A percentile compares a stretch with the other conserved stretches of the same genome.
Conservation (phyloP, 2,113 vertebrate genomes). For the Crocuta crocuta region DNA sequence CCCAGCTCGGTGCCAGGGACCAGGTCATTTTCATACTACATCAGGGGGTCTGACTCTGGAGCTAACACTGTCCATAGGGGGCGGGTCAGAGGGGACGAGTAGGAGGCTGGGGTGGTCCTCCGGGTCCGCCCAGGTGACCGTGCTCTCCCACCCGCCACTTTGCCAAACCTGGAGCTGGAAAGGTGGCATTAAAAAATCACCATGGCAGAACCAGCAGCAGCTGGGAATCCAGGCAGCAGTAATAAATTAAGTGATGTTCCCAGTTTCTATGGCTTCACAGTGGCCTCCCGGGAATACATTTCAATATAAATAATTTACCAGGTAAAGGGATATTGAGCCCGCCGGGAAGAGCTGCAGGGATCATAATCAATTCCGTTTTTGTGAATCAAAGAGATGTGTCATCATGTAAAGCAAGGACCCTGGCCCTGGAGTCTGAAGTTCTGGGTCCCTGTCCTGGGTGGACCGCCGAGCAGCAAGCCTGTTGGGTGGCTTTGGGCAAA, state of each 20-base stretch:
- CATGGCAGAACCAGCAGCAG: not conserved
- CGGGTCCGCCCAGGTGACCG: rapidly evolving
- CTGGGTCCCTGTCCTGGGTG: not conserved
- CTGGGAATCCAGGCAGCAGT: constrained; percentile 32
- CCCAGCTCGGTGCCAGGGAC: rapidly evolving
- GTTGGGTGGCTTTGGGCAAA: not conserved
- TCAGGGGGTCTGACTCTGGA: not conserved
- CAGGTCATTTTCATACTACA: rapidly evolving
- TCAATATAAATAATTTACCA: constrained; percentile 81
- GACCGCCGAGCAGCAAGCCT: not conserved
- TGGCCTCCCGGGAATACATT: constrained; percentile 55
- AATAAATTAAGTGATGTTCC: constrained; percentile 67
- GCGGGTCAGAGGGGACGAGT: not conserved
- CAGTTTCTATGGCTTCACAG: constrained; percentile 13
- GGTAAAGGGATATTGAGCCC: constrained; percentile 40
- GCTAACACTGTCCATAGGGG: rapidly evolving
- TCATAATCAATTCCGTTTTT: constrained; percentile 43
- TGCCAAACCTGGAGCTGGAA: not conserved
- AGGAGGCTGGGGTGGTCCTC: rapidly evolving
- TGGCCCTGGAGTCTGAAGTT: not conserved
- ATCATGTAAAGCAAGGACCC: not conserved
- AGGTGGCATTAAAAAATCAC: constrained; percentile 5
- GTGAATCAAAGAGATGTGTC: not conserved
- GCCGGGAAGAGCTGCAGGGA: constrained; percentile 33
- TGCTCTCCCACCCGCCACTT: rapidly evolving